Evolutionary conservation across 2,888 invertebrate species (phyloP).

Genomic region (Pollenia angustigena): DNA sequence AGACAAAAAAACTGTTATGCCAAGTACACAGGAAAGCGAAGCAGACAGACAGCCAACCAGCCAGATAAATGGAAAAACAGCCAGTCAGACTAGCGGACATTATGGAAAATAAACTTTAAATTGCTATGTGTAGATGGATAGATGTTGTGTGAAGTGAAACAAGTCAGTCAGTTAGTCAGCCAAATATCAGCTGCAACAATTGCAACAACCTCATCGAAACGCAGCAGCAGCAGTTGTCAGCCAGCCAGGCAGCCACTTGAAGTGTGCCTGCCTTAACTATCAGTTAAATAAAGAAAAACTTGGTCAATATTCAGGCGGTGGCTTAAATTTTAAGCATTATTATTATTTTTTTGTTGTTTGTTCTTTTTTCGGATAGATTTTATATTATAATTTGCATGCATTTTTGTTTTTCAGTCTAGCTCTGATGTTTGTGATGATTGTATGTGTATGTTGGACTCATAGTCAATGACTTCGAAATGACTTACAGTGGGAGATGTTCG

Average conservation of each 20-base stretch:
- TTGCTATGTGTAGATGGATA: constrained; percentile 56
- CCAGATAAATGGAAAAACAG: constrained; percentile 3
- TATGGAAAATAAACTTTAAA: constrained; percentile 31
- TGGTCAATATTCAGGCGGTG: constrained; percentile 63
- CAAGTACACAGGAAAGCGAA: neutral
- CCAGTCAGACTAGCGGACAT: constrained; percentile 19
- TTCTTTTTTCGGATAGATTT: constrained; percentile 31
- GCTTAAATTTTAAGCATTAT: constrained; percentile 43
- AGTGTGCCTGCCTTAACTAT: constrained; percentile 66
- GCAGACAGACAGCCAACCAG: neutral
- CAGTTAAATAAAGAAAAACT: constrained; percentile 35
- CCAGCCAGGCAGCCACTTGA: constrained; percentile 66
- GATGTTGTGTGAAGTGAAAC: constrained; percentile 61
- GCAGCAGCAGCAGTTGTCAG: constrained; percentile 55
- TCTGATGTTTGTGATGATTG: constrained; percentile 24
- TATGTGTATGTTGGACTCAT: constrained; percentile 4
- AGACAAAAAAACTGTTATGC: constrained; percentile 51
- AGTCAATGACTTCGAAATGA: constrained; percentile 18
- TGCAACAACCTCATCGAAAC: constrained; percentile 3
- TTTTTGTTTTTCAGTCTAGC: constrained; percentile 17
- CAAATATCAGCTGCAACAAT: constrained; percentile 53
- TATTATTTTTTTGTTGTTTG: constrained; percentile 10
- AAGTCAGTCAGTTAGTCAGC: constrained; percentile 67
- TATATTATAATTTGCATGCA: constrained; percentile 66
- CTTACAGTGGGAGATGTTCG: no score